Percentiles rank a stretch among this genome's conserved stretches.
phyloP scores from a whole-genome alignment of 2,113 vertebrate species.

The Tricholaema leucomelas region DNA sequence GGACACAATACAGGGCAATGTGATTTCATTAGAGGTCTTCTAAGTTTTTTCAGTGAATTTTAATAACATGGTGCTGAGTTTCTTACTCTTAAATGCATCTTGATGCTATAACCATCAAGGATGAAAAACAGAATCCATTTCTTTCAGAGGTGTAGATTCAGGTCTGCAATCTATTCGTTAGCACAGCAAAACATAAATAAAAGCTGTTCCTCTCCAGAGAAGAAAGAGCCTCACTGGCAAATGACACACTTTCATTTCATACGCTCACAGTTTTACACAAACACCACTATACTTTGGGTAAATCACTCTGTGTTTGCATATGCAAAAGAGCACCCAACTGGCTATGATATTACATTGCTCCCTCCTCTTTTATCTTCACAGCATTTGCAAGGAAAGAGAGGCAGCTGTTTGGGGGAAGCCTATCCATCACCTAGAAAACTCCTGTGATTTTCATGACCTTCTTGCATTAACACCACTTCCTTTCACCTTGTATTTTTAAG shows the following conservation, averaged over 20 bases:
- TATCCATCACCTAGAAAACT: background rate
- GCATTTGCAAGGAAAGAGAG: background rate
- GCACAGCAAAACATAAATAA: background rate
- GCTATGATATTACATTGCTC: background rate
- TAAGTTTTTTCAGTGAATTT: background rate
- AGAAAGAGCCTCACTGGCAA: background rate
- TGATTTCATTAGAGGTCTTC: background rate
- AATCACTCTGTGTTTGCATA: slow-evolving; percentile 12
- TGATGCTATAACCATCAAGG: background rate
- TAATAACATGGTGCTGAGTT: background rate
- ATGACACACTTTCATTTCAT: slow-evolving; percentile 1
- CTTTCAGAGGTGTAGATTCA: background rate
- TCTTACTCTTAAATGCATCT: background rate
- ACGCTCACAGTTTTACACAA: slow-evolving; percentile 21
- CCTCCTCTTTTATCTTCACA: background rate
- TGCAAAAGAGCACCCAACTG: slow-evolving; percentile 1
- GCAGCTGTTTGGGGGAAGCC: background rate
- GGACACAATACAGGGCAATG: too few species aligned
- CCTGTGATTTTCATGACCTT: background rate
- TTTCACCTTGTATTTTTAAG: background rate
- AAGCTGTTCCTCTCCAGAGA: background rate
- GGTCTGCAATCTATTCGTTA: background rate
- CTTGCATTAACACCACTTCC: background rate
- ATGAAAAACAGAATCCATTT: background rate
- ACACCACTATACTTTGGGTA: slow-evolving; percentile 15